These are phyloP conservation scores for Tragopan temminckii DNA, from an alignment of 2,797 vertebrate genomes.

Conservation along the genomic window DNA sequence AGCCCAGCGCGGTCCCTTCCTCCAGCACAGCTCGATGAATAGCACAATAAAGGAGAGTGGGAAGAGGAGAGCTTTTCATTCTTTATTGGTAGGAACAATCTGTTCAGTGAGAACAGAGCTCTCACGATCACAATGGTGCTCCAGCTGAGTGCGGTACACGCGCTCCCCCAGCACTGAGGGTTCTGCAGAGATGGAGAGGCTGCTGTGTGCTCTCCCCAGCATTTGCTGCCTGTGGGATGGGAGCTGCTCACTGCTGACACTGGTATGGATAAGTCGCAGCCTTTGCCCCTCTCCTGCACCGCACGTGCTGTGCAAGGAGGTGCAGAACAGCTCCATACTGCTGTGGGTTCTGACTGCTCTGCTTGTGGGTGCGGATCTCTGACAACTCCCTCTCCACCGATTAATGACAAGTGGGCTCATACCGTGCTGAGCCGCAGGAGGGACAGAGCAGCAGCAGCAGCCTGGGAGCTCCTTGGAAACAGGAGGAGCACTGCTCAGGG, in stretches of 20 bases:
- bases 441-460: fast-evolving
- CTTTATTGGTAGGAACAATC: conserved; percentile 47
- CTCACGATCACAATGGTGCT: not conserved
- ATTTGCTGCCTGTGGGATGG: fast-evolving
- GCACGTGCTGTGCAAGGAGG: not conserved
- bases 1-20: not conserved
- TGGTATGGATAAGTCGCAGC: not conserved
- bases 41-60: not conserved
- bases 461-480: not conserved
- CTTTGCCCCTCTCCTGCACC: not conserved
- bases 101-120: conserved; percentile 24
- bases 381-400: not conserved
- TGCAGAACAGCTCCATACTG: not conserved
- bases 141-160: not conserved
- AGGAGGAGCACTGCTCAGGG: not conserved
- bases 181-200: not conserved
- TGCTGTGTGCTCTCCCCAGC: not conserved
- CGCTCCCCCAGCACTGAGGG: not conserved
- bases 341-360: not conserved
- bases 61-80: conserved; percentile 3
- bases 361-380: not conserved
- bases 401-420: not conserved
- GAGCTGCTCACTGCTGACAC: fast-evolving
- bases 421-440: fast-evolving
- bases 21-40: fast-evolving